Base-by-base conservation (phyloP, 2,888 invertebrate species). In the Platycheirus albimanus region DNA sequence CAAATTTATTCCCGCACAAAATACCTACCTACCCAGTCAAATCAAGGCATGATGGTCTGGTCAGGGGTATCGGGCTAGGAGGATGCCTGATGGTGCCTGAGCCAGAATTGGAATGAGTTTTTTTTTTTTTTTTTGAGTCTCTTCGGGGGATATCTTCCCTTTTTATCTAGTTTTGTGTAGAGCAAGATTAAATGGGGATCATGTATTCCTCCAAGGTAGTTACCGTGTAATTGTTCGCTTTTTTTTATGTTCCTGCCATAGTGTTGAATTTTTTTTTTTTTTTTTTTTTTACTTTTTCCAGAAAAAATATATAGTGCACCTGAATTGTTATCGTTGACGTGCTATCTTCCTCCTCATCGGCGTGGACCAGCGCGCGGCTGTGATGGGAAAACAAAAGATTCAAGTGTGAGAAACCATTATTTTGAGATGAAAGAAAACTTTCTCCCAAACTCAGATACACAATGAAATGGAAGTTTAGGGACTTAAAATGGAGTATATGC, bases 171-270 rank as follows among this genome's bases (percentile, higher is more conserved):
- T 66, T 71, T 51, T 66, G 28, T 71, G 47, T 47, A 66, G 41
- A 41, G 47, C 64, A 71, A 71, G 70, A 76, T 81, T 81, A 76
- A 81, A 66, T 71, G 71, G 81, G 80, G 81, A 81, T 71, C 70
- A 66, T 66, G 70, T 58, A 71, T 76, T 58, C 38, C 81, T 76
- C 81, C 52, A 63, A 76, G 70, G 76, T 81, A 81, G 81, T 81
- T 71, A 76, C 66, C 52, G 66, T 81, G 71, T 71, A 80, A 80
- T 81, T 81, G 70, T 76, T 71, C 58, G 30, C 6, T 43, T 64
- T 70, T 76, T 67, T 76, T 67, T 67, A 76, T 76, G 66, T 52
- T 66, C 45, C 61, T 15, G n/a, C n/a, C 70, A 38, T 47, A 11
- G 15, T 67, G 51, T 51, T 49, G 38, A 5, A 20, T 24, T 28